These are phyloP conservation scores for Osmoderma eremita DNA, from an alignment of 2,888 invertebrate genomes.

Conservation along the genomic window DNA sequence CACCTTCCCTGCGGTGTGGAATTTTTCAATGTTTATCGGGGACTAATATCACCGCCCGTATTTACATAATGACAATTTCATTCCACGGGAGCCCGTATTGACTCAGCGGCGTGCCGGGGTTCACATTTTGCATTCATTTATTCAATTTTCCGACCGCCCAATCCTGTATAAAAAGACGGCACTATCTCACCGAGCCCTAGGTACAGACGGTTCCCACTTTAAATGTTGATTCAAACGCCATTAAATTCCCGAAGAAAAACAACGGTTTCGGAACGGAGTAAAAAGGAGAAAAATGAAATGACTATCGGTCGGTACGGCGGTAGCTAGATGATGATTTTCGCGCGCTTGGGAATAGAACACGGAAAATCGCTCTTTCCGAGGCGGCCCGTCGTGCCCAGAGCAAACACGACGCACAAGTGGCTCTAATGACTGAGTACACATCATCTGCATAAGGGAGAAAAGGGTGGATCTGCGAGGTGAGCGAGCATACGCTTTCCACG, in stretches of 20 bases:
- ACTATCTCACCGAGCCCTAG: slow-evolving; percentile 9
- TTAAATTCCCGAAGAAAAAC: slow-evolving; percentile 2
- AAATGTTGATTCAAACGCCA: slow-evolving; percentile 25
- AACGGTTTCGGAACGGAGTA: neutral
- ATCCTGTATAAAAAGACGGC: neutral
- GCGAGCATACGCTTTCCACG: slow-evolving; percentile 51
- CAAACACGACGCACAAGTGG: slow-evolving; percentile 62
- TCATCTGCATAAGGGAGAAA: slow-evolving; percentile 59
- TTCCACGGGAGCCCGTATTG: too few relatives aligned
- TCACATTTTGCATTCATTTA: slow-evolving; percentile 22
- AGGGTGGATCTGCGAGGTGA: slow-evolving; percentile 46
- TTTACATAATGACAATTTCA: too few relatives aligned
- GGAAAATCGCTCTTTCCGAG: slow-evolving; percentile 33
- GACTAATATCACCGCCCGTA: too few relatives aligned
- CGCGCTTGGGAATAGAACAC: slow-evolving; percentile 13
- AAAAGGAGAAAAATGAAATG: slow-evolving; percentile 19
- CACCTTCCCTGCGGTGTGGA: too few relatives aligned
- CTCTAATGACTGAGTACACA: slow-evolving; percentile 63
- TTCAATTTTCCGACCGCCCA: slow-evolving; percentile 5
- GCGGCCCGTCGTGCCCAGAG: slow-evolving; percentile 45
- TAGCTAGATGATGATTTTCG: neutral
- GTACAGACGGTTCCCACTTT: neutral
- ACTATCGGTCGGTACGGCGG: neutral
- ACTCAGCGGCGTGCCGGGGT: neutral
- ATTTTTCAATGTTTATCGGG: too few relatives aligned